A percentile compares a stretch with the other conserved stretches of the same genome.
Evolutionary conservation across 2,888 invertebrate species (phyloP).

Genomic region (Drosophila seclusa): DNA sequence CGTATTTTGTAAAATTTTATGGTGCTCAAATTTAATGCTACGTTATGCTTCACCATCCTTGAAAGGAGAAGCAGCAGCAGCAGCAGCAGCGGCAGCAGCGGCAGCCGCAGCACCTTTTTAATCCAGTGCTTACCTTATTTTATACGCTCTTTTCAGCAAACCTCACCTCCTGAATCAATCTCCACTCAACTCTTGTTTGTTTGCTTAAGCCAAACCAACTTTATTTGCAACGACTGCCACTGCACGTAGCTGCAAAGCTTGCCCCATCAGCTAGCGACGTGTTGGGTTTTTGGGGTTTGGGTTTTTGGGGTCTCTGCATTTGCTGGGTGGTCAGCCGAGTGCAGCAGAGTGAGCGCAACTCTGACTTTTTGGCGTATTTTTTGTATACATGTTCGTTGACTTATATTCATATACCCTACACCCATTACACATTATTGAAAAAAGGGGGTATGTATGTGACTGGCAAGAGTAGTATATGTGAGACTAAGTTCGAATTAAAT

Average conservation of each 20-base stretch:
- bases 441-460: neutral
- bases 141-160: constrained; percentile 17
- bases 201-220: constrained; percentile 54
- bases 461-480: neutral
- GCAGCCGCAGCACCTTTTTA: neutral
- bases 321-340: constrained; percentile 63
- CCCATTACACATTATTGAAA: neutral
- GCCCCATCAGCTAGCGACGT: constrained; percentile 50
- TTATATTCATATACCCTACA: constrained; percentile 19
- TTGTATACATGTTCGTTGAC: constrained; percentile 55
- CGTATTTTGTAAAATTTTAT: constrained; percentile 60
- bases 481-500: neutral
- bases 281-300: constrained; percentile 24
- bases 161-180: neutral
- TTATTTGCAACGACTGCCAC: constrained; percentile 62
- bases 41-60: constrained; percentile 43
- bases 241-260: constrained; percentile 56
- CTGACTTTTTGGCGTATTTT: constrained; percentile 45
- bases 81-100: neutral
- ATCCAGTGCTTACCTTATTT: constrained; percentile 32
- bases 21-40: constrained; percentile 57
- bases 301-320: constrained; percentile 20
- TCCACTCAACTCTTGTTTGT: constrained; percentile 29
- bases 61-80: constrained; percentile 8
- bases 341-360: constrained; percentile 39